Evolutionary conservation across 2,113 vertebrate genomes (phyloP), one percentile per base, ranked within the genome.

Genomic region (Columba janthina): DNA sequence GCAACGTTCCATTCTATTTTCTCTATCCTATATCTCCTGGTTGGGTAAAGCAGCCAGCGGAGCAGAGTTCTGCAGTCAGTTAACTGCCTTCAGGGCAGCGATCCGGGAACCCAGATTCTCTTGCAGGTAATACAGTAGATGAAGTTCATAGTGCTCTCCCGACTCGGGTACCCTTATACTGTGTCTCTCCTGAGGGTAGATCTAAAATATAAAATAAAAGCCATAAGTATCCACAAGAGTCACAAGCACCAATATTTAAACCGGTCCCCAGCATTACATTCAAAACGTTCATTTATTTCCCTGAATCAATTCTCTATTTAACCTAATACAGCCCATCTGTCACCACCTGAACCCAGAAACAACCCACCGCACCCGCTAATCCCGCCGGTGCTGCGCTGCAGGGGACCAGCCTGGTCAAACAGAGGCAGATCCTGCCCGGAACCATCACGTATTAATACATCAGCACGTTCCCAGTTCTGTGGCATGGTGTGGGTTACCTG

Each of bases 141-240:
- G 98, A 89, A 98, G 98, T 96, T 98, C 98, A 31, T 98, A 98
- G 96, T 98, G 98, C 86, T 98, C 98, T 93, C 98, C 98, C 0
- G 98, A 98, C 75, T 98, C 98, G 2, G 98, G 98, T 5, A 98
- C 98, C 88, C 98, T 97, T 93, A 98, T 98, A 94, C 98, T 98
- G 97, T 98, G 98, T 92, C 98, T 97, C 96, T 98, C 98, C 96
- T 98, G 98, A 96, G 98, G 98, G 66, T 98, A 98, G 94, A 98
- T 98, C 98, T 98, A 90, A 73, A 91, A 94, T 11, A 89, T 8
- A 92, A 96, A 89, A 94, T 15, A 42, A 58, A 46, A 89, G 22
- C 36, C 2, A 0, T 56, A 14, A 95, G 87, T 53, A 82, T 46
- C 42, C 58, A 70, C 44, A n/a, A 32, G 46, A 88, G 34, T 19